A percentile compares a stretch with the other conserved stretches of the same genome.
Conservation (phyloP, 2,888 invertebrate species). For the Diarsia rubi region DNA sequence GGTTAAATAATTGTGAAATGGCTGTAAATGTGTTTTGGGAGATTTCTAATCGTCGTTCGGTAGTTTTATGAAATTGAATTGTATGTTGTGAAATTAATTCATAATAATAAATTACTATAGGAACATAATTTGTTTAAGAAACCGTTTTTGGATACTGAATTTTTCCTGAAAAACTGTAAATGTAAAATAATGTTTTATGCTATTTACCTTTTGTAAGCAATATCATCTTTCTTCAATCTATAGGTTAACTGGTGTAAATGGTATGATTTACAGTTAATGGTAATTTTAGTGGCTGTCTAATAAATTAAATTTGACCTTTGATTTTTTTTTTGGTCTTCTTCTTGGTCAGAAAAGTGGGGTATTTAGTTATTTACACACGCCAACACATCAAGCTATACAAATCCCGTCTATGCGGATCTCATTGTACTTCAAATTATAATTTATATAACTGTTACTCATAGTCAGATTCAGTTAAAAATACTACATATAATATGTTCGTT, state of each 20-base stretch:
- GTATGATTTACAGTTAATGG: slow-evolving; percentile 3
- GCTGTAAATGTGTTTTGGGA: slow-evolving; percentile 51
- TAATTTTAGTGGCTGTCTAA: background rate
- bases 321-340: too few relatives aligned
- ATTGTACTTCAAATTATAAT: background rate
- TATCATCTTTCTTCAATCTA: slow-evolving; percentile 1
- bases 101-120: slow-evolving; percentile 32
- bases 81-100: slow-evolving; percentile 50
- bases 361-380: too few relatives aligned
- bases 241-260: background rate
- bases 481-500: slow-evolving; percentile 12
- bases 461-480: background rate
- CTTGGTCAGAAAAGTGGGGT: too few relatives aligned
- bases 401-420: too few relatives aligned
- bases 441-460: slow-evolving; percentile 9
- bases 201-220: slow-evolving; percentile 12
- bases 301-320: too few relatives aligned
- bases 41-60: slow-evolving; percentile 40
- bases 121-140: slow-evolving; percentile 10
- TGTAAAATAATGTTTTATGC: background rate
- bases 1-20: background rate
- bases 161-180: slow-evolving; percentile 1
- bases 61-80: slow-evolving; percentile 48
- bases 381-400: too few relatives aligned
- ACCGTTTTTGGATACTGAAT: slow-evolving; percentile 15